Percentiles rank a stretch among this genome's conserved stretches.
Evolutionary conservation across 2,113 vertebrate species (phyloP).

Genomic region (Pelecanoides urinatrix): DNA sequence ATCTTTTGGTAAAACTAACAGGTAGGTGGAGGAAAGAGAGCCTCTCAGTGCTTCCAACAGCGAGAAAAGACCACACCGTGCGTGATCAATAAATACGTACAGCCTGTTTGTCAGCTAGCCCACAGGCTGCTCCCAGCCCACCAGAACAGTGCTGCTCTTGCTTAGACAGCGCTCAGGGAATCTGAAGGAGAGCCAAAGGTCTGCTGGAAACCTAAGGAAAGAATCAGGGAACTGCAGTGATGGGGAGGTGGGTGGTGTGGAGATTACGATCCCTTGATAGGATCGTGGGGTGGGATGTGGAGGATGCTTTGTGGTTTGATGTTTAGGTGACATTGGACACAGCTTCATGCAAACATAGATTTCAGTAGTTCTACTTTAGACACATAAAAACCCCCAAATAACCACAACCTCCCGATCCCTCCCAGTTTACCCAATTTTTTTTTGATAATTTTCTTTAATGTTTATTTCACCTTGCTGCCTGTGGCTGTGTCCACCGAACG

Average conservation of each 20-base stretch:
- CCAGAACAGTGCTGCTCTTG: not conserved
- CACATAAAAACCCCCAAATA: not conserved
- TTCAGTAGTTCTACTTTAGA: not conserved
- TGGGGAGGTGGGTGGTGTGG: not conserved
- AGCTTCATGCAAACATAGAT: not conserved
- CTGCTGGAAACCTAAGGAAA: not conserved
- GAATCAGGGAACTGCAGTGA: not conserved
- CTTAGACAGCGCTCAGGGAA: not conserved
- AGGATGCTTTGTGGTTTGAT: not conserved
- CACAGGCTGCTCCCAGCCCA: not conserved
- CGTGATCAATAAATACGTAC: not conserved
- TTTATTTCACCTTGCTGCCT: conserved; percentile 45
- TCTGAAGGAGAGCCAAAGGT: not conserved
- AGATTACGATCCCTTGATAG: not conserved
- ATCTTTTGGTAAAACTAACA: not conserved
- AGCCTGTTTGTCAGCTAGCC: not conserved
- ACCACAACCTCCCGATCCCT: not conserved
- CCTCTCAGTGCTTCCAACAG: not conserved
- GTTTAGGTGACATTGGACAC: not conserved
- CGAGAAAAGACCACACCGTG: not conserved
- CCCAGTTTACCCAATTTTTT: not conserved
- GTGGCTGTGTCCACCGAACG: conserved; percentile 29
- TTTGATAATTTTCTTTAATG: not conserved
- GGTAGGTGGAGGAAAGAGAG: not conserved
- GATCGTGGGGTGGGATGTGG: not conserved